These are phyloP conservation scores for Acipenser oxyrinchus DNA, from an alignment of 2,797 vertebrate genomes.

Conservation along the genomic window DNA sequence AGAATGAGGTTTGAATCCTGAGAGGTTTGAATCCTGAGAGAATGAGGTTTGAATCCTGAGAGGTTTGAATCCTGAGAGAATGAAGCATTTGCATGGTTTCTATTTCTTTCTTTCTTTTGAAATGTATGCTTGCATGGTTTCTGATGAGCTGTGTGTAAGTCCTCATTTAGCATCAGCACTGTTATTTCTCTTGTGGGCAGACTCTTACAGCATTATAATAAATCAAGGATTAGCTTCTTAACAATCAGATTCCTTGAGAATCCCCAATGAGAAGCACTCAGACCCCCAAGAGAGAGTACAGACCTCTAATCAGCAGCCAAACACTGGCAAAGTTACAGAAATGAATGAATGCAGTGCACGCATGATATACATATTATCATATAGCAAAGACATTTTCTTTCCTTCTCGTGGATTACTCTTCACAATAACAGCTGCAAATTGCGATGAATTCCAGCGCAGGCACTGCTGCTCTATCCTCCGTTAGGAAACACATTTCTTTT, in stretches of 20 bases:
- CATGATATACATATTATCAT: neutral
- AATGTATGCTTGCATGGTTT: neutral
- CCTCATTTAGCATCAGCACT: neutral
- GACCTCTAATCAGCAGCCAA: neutral
- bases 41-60: no score
- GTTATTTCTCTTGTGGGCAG: neutral
- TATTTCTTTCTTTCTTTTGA: neutral
- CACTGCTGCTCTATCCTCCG: no score
- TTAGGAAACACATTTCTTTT: no score
- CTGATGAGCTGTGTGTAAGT: neutral
- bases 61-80: neutral
- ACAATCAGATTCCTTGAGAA: neutral
- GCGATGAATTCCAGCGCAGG: neutral
- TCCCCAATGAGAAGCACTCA: neutral
- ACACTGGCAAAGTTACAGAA: neutral
- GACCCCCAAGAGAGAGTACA: neutral
- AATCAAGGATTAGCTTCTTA: constrained; percentile 1
- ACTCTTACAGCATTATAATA: neutral
- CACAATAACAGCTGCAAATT: neutral
- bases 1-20: no score
- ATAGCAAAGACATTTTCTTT: neutral
- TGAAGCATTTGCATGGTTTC: neutral
- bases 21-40: no score
- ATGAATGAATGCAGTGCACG: neutral
- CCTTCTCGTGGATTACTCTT: neutral